A percentile compares a stretch with the other conserved stretches of the same genome.
phyloP scores from a whole-genome alignment of 2,113 vertebrate genomes.

The Probosciger aterrimus region DNA sequence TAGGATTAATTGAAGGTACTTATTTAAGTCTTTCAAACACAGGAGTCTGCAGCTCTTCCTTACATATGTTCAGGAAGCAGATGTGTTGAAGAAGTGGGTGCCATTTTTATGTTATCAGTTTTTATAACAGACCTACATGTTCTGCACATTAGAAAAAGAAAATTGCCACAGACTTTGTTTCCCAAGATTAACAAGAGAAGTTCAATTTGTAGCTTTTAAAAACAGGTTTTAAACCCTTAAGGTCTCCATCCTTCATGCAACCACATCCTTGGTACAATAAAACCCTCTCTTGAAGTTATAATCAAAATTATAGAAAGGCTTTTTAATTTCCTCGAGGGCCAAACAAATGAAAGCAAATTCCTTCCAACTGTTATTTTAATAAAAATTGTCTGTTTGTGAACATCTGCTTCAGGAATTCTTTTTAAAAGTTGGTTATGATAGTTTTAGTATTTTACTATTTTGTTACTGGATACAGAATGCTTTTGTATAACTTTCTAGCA shows the following conservation, averaged over 20 bases:
- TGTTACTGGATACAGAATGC: conserved; percentile 8
- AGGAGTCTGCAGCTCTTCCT: neutral
- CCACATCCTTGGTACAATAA: conserved; percentile 37
- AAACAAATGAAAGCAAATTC: conserved; percentile 52
- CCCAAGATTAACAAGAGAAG: conserved; percentile 19
- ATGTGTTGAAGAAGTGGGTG: neutral
- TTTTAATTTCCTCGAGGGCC: conserved; percentile 62
- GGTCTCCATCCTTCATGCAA: conserved; percentile 44
- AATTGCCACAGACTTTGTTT: conserved; percentile 6
- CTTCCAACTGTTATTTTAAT: conserved; percentile 58
- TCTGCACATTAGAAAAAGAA: neutral
- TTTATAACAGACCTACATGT: neutral
- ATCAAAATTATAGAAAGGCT: conserved; percentile 54
- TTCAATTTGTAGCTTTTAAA: conserved; percentile 35
- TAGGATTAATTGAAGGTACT: neutral
- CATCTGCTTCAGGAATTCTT: conserved; percentile 60
- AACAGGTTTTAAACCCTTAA: conserved; percentile 50
- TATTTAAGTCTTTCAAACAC: neutral
- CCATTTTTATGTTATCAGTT: neutral
- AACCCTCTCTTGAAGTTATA: conserved; percentile 50
- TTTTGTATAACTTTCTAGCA: neutral
- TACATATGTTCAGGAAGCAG: neutral
- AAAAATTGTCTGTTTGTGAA: conserved; percentile 43
- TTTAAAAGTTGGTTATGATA: conserved; percentile 31
- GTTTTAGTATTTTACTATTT: neutral